A percentile compares a stretch with the other conserved stretches of the same genome.
Evolutionary conservation across 2,888 invertebrate species (phyloP).

Genomic region (Melinaea menophilus): DNA sequence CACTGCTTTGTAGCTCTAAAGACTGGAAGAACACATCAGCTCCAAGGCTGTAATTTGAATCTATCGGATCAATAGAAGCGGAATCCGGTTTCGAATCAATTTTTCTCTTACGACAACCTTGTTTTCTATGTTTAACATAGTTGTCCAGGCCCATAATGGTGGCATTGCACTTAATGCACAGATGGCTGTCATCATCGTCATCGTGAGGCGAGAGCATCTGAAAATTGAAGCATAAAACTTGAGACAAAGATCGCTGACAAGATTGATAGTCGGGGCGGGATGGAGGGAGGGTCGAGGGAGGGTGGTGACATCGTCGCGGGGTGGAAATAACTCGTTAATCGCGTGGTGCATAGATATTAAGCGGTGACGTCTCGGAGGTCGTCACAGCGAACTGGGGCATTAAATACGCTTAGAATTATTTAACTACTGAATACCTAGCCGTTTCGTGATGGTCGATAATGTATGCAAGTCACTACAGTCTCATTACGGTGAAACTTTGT

Average conservation of each 20-base stretch:
- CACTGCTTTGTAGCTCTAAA: slow-evolving; percentile 86
- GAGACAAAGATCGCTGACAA: slow-evolving; percentile 36
- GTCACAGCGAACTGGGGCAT: slow-evolving; percentile 51
- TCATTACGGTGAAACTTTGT: slow-evolving; percentile 52
- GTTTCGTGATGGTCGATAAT: slow-evolving; percentile 57
- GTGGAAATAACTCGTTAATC: slow-evolving; percentile 49
- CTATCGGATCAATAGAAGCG: slow-evolving; percentile 58
- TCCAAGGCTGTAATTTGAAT: slow-evolving; percentile 79
- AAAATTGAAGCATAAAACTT: slow-evolving; percentile 34
- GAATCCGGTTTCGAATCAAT: slow-evolving; percentile 50
- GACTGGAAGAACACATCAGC: slow-evolving; percentile 93
- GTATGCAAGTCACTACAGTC: slow-evolving; percentile 47
- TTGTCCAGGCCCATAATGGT: slow-evolving; percentile 91
- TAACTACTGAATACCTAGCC: slow-evolving; percentile 44
- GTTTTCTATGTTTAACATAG: slow-evolving; percentile 90
- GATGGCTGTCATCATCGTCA: slow-evolving; percentile 90
- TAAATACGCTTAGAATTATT: slow-evolving; percentile 60
- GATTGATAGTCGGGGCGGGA: slow-evolving; percentile 42
- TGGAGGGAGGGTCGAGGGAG: slow-evolving; percentile 12
- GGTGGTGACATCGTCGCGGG: slow-evolving; percentile 52
- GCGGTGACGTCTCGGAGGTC: slow-evolving; percentile 54
- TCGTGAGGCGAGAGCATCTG: slow-evolving; percentile 79
- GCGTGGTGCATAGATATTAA: slow-evolving; percentile 60
- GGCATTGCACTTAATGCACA: slow-evolving; percentile 91
- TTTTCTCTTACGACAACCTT: slow-evolving; percentile 78